Percentiles rank a stretch among this genome's conserved stretches.
phyloP scores from a whole-genome alignment of 1,140 invertebrate species.

The Aculops lycopersici region DNA sequence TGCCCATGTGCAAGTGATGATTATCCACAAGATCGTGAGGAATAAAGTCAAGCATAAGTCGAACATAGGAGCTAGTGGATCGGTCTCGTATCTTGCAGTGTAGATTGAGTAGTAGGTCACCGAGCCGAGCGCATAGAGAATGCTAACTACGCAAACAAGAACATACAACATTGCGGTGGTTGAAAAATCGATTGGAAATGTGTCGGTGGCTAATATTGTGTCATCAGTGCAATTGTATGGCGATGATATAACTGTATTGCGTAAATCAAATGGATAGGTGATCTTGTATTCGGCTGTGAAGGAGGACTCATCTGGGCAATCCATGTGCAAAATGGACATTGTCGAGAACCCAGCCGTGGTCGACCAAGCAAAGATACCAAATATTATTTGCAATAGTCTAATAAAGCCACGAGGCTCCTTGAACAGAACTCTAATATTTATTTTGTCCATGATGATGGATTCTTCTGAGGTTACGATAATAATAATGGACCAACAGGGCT shows the following conservation, averaged over 20 bases:
- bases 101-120: slow-evolving; percentile 25
- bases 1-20: slow-evolving; percentile 29
- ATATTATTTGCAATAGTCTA: slow-evolving; percentile 24
- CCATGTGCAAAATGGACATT: slow-evolving; percentile 12
- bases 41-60: slow-evolving; percentile 27
- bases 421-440: slow-evolving; percentile 21
- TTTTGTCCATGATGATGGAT: slow-evolving; percentile 9
- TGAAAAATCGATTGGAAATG: slow-evolving; percentile 19
- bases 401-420: slow-evolving; percentile 25
- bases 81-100: slow-evolving; percentile 24
- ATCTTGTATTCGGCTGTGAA: slow-evolving; percentile 10
- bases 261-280: slow-evolving; percentile 17
- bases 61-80: slow-evolving; percentile 19
- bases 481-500: too few species aligned
- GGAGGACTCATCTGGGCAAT: slow-evolving; percentile 7
- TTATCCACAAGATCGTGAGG: slow-evolving; percentile 29
- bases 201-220: slow-evolving; percentile 3
- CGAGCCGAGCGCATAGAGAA: slow-evolving; percentile 26
- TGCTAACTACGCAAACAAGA: slow-evolving; percentile 28
- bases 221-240: slow-evolving; percentile 1
- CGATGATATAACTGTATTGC: slow-evolving; percentile 4
- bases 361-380: slow-evolving; percentile 25
- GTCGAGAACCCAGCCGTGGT: slow-evolving; percentile 20
- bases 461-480: too few species aligned
- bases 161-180: slow-evolving; percentile 32